phyloP scores from a whole-genome alignment of 2,888 invertebrate genomes.

The Macropis europaea region DNA sequence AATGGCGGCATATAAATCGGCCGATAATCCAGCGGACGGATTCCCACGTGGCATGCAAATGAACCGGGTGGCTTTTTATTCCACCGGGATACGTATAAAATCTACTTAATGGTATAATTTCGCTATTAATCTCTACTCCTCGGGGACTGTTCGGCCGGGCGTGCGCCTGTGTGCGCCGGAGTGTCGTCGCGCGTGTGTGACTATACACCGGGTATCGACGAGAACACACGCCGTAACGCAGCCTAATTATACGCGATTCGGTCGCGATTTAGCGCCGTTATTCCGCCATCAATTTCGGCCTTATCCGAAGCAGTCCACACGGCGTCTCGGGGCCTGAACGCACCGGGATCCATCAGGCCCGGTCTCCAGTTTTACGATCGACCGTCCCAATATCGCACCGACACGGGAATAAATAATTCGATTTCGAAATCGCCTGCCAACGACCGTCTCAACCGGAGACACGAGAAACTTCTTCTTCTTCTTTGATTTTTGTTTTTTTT shows the following conservation, averaged over 20 bases:
- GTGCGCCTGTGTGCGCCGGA: conserved; percentile 1
- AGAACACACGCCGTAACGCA: conserved; percentile 36
- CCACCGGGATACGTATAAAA: conserved; percentile 63
- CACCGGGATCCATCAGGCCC: conserved; percentile 28
- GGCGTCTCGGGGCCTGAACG: too few relatives aligned
- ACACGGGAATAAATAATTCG: conserved; percentile 62
- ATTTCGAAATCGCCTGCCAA: conserved; percentile 54
- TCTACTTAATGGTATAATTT: conserved; percentile 74
- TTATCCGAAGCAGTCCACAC: conserved; percentile 62
- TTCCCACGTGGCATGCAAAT: conserved; percentile 72
- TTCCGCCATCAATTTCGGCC: conserved; percentile 63
- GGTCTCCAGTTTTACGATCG: conserved; percentile 62
- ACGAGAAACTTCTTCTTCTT: not conserved
- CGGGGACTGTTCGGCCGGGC: conserved; percentile 32
- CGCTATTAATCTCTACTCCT: conserved; percentile 73
- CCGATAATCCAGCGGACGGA: conserved; percentile 64
- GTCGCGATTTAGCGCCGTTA: conserved; percentile 69
- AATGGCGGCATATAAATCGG: conserved; percentile 68
- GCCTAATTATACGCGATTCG: conserved; percentile 69
- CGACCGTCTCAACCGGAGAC: not conserved
- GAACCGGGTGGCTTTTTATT: conserved; percentile 59
- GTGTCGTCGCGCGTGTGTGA: conserved; percentile 17
- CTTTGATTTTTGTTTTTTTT: not conserved
- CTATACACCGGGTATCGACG: too few relatives aligned
- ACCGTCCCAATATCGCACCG: conserved; percentile 63